Percentiles rank a stretch among this genome's conserved stretches.
Conservation (phyloP, 2,797 vertebrate species). For the Oreonectes daqikongensis region DNA sequence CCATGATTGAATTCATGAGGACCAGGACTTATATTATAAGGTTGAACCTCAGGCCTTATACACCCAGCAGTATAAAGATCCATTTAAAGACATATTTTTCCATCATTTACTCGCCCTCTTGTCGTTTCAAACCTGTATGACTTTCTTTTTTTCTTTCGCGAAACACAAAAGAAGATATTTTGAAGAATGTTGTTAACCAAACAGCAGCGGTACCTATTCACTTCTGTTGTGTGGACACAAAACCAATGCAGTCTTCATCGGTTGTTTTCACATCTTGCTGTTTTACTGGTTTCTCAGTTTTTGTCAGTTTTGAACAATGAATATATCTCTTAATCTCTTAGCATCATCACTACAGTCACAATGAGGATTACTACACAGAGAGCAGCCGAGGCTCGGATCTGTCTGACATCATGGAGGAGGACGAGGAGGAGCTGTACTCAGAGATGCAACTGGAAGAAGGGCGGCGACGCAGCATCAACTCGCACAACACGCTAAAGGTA, state of each 20-base stretch:
- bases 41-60: no score
- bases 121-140: no score
- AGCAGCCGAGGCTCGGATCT: conserved; percentile 96
- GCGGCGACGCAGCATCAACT: conserved; percentile 86
- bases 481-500: conserved; percentile 96
- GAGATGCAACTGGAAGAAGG: conserved; percentile 98
- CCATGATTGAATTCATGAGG: background rate
- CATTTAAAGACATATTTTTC: no score
- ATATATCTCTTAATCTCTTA: conserved; percentile 41
- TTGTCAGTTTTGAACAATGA: background rate
- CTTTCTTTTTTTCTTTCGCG: no score
- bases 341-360: conserved; percentile 86
- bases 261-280: no score
- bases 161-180: no score
- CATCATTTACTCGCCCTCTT: no score
- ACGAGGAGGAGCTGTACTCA: conserved; percentile 95
- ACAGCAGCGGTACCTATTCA: no score
- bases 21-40: background rate
- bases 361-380: conserved; percentile 94
- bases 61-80: no score
- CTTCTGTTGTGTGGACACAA: no score
- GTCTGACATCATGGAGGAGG: conserved; percentile 98
- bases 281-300: background rate
- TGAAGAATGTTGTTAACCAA: no score
- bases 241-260: no score